Evolutionary conservation across 2,888 invertebrate species (phyloP).

Genomic region (Mythimna loreyi): DNA sequence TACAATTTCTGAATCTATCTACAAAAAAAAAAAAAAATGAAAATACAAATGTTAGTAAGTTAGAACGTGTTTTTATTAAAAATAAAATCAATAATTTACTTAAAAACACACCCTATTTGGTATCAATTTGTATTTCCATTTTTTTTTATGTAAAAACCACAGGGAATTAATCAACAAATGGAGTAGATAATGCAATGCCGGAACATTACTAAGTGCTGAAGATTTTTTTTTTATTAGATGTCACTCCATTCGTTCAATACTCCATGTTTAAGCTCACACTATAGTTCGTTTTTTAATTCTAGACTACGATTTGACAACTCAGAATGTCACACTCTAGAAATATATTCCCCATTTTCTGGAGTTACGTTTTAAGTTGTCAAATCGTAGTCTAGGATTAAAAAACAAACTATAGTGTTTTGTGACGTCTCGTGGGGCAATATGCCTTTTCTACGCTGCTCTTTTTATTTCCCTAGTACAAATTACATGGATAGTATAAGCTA

Average conservation of each 20-base stretch:
- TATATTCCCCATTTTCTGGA: too few species aligned
- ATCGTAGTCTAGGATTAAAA: too few species aligned
- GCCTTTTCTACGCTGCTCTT: neutral
- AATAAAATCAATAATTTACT: conserved; percentile 1
- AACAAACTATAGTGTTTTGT: too few species aligned
- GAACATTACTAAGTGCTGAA: neutral
- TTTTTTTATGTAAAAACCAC: neutral
- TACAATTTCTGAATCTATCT: neutral
- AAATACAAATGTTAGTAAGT: conserved; percentile 33
- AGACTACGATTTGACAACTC: too few species aligned
- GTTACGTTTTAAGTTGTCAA: too few species aligned
- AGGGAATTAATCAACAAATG: conserved; percentile 5
- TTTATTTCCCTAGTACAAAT: neutral
- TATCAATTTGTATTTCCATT: conserved; percentile 31
- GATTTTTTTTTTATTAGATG: neutral
- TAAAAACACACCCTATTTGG: neutral
- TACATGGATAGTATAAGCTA: conserved; percentile 56
- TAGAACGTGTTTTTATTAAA: conserved; percentile 24
- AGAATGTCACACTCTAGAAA: too few species aligned
- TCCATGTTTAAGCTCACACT: neutral
- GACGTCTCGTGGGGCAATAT: neutral
- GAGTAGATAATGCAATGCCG: neutral
- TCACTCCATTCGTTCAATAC: neutral
- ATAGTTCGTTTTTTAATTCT: too few species aligned
- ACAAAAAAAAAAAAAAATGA: conserved; percentile 16